phyloP scores from a whole-genome alignment of 2,888 invertebrate genomes.

The Panorpa germanica region DNA sequence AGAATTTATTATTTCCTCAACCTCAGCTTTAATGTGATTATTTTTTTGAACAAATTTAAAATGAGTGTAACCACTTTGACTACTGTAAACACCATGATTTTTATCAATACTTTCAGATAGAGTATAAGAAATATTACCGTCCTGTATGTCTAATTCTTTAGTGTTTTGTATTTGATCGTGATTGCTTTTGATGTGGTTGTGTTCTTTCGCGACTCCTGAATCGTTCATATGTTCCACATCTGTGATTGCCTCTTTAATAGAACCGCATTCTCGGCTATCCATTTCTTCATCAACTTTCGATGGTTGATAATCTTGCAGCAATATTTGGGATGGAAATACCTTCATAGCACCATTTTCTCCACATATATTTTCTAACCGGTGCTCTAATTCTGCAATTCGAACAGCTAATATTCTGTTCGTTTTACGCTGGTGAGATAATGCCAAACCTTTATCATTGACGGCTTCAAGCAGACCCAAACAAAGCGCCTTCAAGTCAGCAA shows the following conservation, averaged over 20 bases:
- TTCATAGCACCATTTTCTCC: constrained; percentile 30
- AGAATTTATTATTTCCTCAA: constrained; percentile 8
- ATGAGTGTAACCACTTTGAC: not conserved
- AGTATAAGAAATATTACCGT: constrained; percentile 20
- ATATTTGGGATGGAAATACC: constrained; percentile 40
- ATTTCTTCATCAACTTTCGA: constrained; percentile 29
- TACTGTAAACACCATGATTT: not conserved
- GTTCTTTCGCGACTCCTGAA: not conserved
- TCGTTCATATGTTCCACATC: too few relatives aligned
- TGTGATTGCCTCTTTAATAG: constrained; percentile 13
- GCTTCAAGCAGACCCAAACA: constrained; percentile 66
- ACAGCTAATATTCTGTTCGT: constrained; percentile 71
- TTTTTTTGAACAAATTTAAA: constrained; percentile 3
- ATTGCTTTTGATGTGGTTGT: constrained; percentile 5
- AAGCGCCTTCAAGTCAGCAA: constrained; percentile 56
- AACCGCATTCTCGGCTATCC: constrained; percentile 21
- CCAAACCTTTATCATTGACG: constrained; percentile 68
- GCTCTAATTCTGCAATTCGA: constrained; percentile 66
- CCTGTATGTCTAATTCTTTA: constrained; percentile 24
- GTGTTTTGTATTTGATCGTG: constrained; percentile 16
- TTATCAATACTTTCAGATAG: constrained; percentile 16
- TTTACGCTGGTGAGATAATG: constrained; percentile 67
- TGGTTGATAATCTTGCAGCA: constrained; percentile 39
- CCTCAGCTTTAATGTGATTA: constrained; percentile 9
- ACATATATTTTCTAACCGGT: constrained; percentile 43